Conservation (phyloP, 2,113 vertebrate species). For the Taxidea taxus region DNA sequence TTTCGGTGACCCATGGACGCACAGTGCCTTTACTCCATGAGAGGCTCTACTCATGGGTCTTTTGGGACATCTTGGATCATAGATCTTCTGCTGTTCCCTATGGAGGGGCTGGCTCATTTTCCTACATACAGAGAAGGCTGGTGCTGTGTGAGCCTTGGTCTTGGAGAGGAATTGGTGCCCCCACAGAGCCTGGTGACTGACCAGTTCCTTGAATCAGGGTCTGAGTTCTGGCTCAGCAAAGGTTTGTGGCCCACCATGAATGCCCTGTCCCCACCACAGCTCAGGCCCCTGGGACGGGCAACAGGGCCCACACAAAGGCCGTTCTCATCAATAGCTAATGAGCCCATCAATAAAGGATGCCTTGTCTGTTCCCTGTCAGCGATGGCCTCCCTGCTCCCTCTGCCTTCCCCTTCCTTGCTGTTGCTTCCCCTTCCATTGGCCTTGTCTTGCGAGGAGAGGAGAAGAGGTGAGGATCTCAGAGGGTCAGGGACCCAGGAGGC, state of each 20-base stretch:
- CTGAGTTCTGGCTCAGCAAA: not conserved
- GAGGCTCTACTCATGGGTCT: too few species aligned
- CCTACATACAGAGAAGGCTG: too few species aligned
- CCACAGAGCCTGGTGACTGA: not conserved
- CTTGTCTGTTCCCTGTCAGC: not conserved
- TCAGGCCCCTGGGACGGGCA: not conserved
- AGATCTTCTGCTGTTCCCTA: not conserved
- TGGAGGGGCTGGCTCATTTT: not conserved
- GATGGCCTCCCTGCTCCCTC: not conserved
- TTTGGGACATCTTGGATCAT: not conserved
- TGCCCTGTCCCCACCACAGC: not conserved
- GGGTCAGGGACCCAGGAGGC: not conserved
- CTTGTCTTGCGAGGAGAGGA: not conserved
- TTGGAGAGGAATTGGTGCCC: not conserved
- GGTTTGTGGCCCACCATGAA: not conserved
- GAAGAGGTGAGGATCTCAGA: not conserved
- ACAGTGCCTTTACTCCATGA: not conserved
- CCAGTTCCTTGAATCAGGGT: not conserved
- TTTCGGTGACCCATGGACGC: not conserved
- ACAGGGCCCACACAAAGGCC: slow-evolving; percentile 32
- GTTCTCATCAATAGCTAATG: slow-evolving; percentile 74
- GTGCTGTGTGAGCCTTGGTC: not conserved
- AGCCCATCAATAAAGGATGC: slow-evolving; percentile 72
- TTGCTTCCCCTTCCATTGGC: not conserved
- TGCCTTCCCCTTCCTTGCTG: not conserved